These are phyloP conservation scores for Mesoclemmys tuberculata DNA, from an alignment of 2,113 vertebrate genomes.

Conservation along the genomic window DNA sequence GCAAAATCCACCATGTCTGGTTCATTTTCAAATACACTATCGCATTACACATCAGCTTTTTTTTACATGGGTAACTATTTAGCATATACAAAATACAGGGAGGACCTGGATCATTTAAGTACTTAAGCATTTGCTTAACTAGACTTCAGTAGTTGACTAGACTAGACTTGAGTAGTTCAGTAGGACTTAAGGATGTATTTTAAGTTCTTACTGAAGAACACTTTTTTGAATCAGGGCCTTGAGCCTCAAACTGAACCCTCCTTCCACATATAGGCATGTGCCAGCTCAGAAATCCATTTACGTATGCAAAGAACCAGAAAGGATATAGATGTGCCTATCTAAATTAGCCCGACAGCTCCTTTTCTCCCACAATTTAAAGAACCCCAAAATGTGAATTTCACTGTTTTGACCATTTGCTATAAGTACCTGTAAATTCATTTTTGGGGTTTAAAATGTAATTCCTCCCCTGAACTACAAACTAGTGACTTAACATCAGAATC, in stretches of 20 bases:
- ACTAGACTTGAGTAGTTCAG: too few relatives aligned
- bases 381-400: background rate
- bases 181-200: background rate
- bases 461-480: background rate
- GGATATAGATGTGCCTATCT: accelerated
- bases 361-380: accelerated
- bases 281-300: background rate
- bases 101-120: background rate
- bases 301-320: background rate
- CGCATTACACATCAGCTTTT: background rate
- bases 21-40: background rate
- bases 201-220: constrained; percentile 11
- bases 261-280: accelerated
- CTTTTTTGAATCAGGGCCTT: background rate
- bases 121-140: background rate
- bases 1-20: background rate
- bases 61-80: background rate
- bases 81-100: background rate
- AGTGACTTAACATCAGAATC: background rate
- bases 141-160: constrained; percentile 11
- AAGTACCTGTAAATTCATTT: background rate
- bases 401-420: accelerated
- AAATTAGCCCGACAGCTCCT: background rate
- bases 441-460: background rate
- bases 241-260: background rate